Evolutionary conservation across 2,797 vertebrate genomes (phyloP).

Genomic region (Pelochelys cantorii): DNA sequence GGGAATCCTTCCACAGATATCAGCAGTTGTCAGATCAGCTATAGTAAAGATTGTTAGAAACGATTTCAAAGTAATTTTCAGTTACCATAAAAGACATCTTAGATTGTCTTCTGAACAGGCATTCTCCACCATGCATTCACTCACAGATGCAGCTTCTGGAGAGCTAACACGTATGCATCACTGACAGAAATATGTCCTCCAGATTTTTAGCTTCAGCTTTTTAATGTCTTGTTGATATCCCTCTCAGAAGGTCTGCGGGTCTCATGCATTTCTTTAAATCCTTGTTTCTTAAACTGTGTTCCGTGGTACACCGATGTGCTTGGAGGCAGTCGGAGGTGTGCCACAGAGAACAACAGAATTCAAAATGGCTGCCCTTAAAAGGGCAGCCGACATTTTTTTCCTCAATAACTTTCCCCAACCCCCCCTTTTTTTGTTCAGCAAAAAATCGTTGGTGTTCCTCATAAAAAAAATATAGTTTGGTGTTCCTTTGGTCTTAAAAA

Average conservation of each 20-base stretch:
- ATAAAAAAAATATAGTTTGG: too few species aligned
- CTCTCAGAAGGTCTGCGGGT: neutral
- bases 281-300: too few species aligned
- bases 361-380: too few species aligned
- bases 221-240: neutral
- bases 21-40: neutral
- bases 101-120: neutral
- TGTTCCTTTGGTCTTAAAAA: too few species aligned
- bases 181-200: neutral
- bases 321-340: too few species aligned
- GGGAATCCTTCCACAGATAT: neutral
- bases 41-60: neutral
- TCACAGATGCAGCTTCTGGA: neutral
- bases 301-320: too few species aligned
- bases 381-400: too few species aligned
- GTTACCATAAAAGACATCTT: neutral
- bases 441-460: too few species aligned
- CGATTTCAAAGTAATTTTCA: neutral
- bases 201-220: neutral
- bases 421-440: too few species aligned
- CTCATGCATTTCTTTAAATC: rapidly evolving
- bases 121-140: rapidly evolving
- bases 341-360: too few species aligned
- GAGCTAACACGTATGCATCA: neutral
- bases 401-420: too few species aligned